Percentiles rank a stretch among this genome's conserved stretches.
These are phyloP conservation scores for Thamnophis sirtalis DNA, from an alignment of 2,113 vertebrate genomes.

Conservation along the genomic window DNA sequence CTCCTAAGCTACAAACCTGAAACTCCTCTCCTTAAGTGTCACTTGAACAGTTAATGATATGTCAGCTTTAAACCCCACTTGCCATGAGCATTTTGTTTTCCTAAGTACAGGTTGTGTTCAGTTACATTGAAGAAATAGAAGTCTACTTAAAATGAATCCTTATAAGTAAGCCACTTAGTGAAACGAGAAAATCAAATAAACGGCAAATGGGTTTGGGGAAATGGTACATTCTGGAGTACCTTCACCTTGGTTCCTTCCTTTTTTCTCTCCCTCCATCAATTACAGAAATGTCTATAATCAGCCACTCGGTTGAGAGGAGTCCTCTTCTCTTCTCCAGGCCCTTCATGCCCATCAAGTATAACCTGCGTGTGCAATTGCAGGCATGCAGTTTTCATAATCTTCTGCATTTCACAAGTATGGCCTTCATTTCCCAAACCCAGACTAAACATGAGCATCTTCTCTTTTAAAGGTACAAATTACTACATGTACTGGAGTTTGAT, in stretches of 20 bases:
- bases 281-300: background rate
- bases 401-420: background rate
- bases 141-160: background rate
- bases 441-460: background rate
- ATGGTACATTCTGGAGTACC: background rate
- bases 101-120: background rate
- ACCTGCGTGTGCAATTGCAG: background rate
- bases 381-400: background rate
- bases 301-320: background rate
- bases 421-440: background rate
- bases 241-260: too few relatives aligned
- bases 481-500: constrained; percentile 94
- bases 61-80: background rate
- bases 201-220: background rate
- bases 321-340: background rate
- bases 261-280: background rate
- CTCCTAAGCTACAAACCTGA: too few relatives aligned
- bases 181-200: background rate
- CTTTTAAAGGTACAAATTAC: constrained; percentile 82
- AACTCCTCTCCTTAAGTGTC: background rate
- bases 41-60: background rate
- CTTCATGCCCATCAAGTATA: background rate
- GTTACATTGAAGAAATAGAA: background rate
- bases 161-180: background rate
- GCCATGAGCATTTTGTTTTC: background rate